A percentile compares a stretch with the other conserved stretches of the same genome.
Conservation (phyloP, 1,140 invertebrate genomes). For the Heliconius nattereri region DNA sequence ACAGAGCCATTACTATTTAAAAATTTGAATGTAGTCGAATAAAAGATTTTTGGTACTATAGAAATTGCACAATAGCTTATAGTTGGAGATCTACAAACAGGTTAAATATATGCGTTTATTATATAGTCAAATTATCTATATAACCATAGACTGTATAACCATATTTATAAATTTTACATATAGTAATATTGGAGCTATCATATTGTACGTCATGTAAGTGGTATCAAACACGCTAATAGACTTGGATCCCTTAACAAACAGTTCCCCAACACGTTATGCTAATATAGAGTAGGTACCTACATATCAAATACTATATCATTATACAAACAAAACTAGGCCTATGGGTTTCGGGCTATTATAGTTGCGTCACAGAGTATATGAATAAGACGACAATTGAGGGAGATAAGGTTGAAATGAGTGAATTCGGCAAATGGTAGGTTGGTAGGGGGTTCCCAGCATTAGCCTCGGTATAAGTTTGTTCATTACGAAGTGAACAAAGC, state of each 20-base stretch:
- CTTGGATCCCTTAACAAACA: constrained; percentile 65
- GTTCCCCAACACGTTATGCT: constrained; percentile 54
- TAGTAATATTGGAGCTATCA: constrained; percentile 42
- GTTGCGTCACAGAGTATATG: constrained; percentile 27
- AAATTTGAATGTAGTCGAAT: constrained; percentile 76
- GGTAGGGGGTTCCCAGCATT: constrained; percentile 64
- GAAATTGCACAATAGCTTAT: constrained; percentile 61
- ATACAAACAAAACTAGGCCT: constrained; percentile 71
- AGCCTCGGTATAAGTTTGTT: constrained; percentile 78
- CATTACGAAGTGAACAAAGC: constrained; percentile 75
- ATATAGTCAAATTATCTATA: background rate
- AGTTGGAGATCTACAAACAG: background rate
- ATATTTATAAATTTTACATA: constrained; percentile 13
- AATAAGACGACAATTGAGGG: constrained; percentile 57
- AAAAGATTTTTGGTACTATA: constrained; percentile 70
- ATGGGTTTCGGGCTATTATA: constrained; percentile 59
- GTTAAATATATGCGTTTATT: background rate
- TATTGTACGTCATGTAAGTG: constrained; percentile 21
- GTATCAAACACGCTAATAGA: constrained; percentile 56
- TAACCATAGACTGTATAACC: background rate
- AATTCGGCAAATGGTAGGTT: constrained; percentile 64
- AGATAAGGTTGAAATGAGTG: constrained; percentile 66
- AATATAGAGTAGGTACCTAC: constrained; percentile 52
- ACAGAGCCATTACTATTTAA: constrained; percentile 66
- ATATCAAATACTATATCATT: constrained; percentile 61